A percentile compares a stretch with the other conserved stretches of the same genome.
Conservation (phyloP, 1,140 invertebrate genomes). For the Drosophila bifasciata region DNA sequence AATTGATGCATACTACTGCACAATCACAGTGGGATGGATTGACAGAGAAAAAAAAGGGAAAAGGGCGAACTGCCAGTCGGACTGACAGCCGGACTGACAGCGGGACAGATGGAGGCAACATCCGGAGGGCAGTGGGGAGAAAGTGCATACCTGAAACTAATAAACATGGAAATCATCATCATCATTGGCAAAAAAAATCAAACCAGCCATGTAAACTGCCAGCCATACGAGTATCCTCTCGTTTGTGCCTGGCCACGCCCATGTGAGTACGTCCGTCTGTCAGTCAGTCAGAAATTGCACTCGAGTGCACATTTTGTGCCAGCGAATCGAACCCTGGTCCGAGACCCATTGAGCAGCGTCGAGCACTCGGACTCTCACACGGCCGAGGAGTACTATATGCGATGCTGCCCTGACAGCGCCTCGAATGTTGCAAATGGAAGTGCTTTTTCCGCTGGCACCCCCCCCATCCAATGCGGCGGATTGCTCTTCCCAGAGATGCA, state of each 20-base stretch:
- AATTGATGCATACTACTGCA: constrained; percentile 48
- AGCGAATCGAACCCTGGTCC: constrained; percentile 48
- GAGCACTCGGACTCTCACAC: constrained; percentile 5
- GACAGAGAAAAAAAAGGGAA: constrained; percentile 15
- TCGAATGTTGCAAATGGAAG: constrained; percentile 54
- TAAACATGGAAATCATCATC: constrained; percentile 51
- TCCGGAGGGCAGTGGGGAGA: neutral
- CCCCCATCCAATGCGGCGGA: constrained; percentile 36
- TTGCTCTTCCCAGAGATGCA: constrained; percentile 19
- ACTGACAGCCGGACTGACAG: constrained; percentile 7
- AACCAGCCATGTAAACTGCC: constrained; percentile 31
- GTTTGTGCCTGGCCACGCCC: constrained; percentile 9
- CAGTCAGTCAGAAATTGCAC: constrained; percentile 71
- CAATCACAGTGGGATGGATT: constrained; percentile 42
- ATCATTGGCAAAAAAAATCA: constrained; percentile 31
- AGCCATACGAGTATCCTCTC: constrained; percentile 1
- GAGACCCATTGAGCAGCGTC: constrained; percentile 23
- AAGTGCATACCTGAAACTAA: constrained; percentile 26
- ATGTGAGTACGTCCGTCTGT: constrained; percentile 15
- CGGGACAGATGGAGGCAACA: constrained; percentile 12
- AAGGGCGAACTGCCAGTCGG: constrained; percentile 12
- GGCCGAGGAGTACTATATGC: constrained; percentile 20
- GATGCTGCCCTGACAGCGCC: constrained; percentile 29
- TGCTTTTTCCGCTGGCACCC: constrained; percentile 55
- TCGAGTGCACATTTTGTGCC: constrained; percentile 68